Conservation (phyloP, 2,888 invertebrate species). For the Brenthis ino region DNA sequence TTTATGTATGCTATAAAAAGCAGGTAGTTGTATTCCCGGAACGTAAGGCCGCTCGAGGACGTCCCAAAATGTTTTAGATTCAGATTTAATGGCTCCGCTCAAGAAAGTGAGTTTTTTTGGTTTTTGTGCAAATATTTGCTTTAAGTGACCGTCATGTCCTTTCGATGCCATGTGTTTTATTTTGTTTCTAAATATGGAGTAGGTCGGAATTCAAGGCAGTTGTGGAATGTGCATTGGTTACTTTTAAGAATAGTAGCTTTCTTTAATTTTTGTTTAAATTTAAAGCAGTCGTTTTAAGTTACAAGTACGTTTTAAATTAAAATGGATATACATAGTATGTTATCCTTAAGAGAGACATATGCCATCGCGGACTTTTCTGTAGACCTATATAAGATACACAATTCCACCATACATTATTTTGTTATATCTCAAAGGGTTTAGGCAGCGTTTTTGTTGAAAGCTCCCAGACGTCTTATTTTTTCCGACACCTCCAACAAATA, state of each 20-base stretch:
- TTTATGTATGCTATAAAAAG: slow-evolving; percentile 69
- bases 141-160: slow-evolving; percentile 43
- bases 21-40: slow-evolving; percentile 78
- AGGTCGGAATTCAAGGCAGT: slow-evolving; percentile 24
- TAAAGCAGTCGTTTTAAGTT: no score
- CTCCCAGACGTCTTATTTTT: no score
- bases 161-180: slow-evolving; percentile 50
- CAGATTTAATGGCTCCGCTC: slow-evolving; percentile 57
- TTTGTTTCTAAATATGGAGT: slow-evolving; percentile 36
- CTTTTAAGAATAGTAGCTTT: not conserved
- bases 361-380: no score
- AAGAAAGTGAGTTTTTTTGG: slow-evolving; percentile 45
- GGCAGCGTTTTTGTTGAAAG: no score
- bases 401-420: no score
- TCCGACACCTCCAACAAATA: no score
- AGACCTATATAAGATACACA: no score
- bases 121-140: slow-evolving; percentile 60
- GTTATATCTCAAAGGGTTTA: no score
- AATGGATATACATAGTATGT: no score
- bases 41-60: slow-evolving; percentile 61
- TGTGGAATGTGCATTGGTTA: slow-evolving; percentile 18
- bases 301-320: no score
- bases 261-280: not conserved
- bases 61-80: slow-evolving; percentile 48
- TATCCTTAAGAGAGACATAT: no score